Conservation (phyloP, 2,797 vertebrate genomes). For the Epinephelus malabaricus region DNA sequence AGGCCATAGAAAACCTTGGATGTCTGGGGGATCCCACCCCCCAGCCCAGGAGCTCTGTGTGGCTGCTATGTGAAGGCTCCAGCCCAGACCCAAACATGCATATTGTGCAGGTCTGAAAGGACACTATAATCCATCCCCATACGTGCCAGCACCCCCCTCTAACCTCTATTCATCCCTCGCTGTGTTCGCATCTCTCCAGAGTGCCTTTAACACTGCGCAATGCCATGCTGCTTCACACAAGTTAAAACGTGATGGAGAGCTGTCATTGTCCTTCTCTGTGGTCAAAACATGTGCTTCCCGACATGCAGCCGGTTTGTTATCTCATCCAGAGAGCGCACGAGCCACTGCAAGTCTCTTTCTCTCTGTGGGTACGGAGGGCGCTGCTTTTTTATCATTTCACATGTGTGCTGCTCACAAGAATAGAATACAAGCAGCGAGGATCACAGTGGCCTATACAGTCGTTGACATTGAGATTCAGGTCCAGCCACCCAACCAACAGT, state of each 20-base stretch:
- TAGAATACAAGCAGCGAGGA: constrained; percentile 45
- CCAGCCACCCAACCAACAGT: constrained; percentile 65
- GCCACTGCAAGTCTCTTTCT: constrained; percentile 32
- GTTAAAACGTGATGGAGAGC: constrained; percentile 75
- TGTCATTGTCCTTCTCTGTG: constrained; percentile 75
- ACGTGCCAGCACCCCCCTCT: constrained; percentile 70
- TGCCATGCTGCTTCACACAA: constrained; percentile 61
- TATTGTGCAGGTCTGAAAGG: constrained; percentile 83
- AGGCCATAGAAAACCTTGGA: constrained; percentile 70
- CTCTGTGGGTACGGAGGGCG: constrained; percentile 5
- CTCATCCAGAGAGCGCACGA: constrained; percentile 52
- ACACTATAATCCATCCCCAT: constrained; percentile 81
- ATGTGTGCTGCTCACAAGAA: constrained; percentile 66
- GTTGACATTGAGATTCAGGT: constrained; percentile 75
- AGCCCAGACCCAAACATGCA: constrained; percentile 78
- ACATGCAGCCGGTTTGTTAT: constrained; percentile 63
- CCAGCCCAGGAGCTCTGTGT: constrained; percentile 63
- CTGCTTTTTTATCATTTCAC: constrained; percentile 70
- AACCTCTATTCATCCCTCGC: constrained; percentile 77
- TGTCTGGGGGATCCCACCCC: constrained; percentile 66
- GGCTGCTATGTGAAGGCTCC: constrained; percentile 63
- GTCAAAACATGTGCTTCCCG: constrained; percentile 67
- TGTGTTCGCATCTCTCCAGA: constrained; percentile 74
- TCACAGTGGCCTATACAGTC: constrained; percentile 35
- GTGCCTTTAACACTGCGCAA: constrained; percentile 64